Percentiles rank a stretch among this genome's conserved stretches.
phyloP scores from a whole-genome alignment of 2,888 invertebrate species.

The Drosophila birchii region DNA sequence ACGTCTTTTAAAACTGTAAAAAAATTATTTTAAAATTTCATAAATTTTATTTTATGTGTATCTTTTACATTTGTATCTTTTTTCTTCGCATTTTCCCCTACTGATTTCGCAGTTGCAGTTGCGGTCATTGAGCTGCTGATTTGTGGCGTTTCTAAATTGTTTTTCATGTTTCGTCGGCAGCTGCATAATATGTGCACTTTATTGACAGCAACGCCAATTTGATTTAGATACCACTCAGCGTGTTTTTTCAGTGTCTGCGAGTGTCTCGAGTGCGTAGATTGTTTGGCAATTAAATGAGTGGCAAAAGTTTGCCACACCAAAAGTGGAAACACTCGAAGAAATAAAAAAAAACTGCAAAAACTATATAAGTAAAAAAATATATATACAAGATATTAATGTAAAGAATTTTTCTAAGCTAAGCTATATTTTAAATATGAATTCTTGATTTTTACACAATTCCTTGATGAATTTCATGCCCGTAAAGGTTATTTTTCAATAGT shows the following conservation, averaged over 20 bases:
- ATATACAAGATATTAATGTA: neutral
- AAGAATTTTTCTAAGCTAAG: neutral
- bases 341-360: too few relatives aligned
- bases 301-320: conserved; percentile 10
- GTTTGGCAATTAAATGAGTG: conserved; percentile 39
- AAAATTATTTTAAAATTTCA: neutral
- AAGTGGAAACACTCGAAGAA: conserved; percentile 3
- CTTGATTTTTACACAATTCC: too few relatives aligned
- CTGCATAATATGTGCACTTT: conserved; percentile 76
- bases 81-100: conserved; percentile 49
- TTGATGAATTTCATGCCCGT: too few relatives aligned
- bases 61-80: conserved; percentile 26
- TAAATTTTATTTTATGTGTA: neutral
- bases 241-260: conserved; percentile 30
- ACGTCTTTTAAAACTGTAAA: too few relatives aligned
- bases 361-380: neutral
- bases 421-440: too few relatives aligned
- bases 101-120: conserved; percentile 66
- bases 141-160: conserved; percentile 78
- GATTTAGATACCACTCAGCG: conserved; percentile 47
- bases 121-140: conserved; percentile 78
- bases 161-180: conserved; percentile 74
- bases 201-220: conserved; percentile 58
- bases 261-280: conserved; percentile 42
- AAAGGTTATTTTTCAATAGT: neutral